Conservation (phyloP, 2,797 vertebrate genomes). For the Crypturellus tataupa region DNA sequence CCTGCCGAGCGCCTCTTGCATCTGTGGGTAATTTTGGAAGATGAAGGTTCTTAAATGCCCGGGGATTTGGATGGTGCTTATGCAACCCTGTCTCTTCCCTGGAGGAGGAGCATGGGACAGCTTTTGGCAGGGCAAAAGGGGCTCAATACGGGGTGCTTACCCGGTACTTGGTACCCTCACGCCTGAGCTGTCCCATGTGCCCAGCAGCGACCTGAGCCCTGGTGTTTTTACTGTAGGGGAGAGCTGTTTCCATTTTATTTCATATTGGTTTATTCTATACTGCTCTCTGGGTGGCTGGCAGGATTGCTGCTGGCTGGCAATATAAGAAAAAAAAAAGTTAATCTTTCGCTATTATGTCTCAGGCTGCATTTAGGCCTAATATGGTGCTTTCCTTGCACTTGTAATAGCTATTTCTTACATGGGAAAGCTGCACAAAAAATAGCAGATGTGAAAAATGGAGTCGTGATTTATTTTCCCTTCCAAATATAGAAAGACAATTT, state of each 20-base stretch:
- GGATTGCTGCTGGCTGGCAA: slow-evolving; percentile 10
- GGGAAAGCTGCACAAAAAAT: neutral
- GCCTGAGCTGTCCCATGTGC: neutral
- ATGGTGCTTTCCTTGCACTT: neutral
- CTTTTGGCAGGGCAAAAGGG: neutral
- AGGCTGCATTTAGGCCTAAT: neutral
- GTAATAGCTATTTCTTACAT: neutral
- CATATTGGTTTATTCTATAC: neutral
- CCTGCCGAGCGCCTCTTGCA: neutral
- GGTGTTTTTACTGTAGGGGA: neutral
- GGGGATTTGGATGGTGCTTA: neutral
- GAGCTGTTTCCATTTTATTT: neutral
- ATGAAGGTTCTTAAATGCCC: neutral
- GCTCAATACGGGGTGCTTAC: neutral
- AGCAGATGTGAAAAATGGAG: neutral
- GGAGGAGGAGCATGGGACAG: neutral
- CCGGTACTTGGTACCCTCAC: neutral
- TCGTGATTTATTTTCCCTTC: slow-evolving; percentile 31
- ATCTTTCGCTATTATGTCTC: slow-evolving; percentile 19
- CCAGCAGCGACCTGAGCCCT: neutral
- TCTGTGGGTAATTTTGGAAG: neutral
- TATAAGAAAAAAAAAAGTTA: neutral
- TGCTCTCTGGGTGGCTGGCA: neutral
- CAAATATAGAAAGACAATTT: slow-evolving; percentile 31
- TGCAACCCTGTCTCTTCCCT: neutral